phyloP scores from a whole-genome alignment of 2,113 vertebrate species.

The Tursiops truncatus region DNA sequence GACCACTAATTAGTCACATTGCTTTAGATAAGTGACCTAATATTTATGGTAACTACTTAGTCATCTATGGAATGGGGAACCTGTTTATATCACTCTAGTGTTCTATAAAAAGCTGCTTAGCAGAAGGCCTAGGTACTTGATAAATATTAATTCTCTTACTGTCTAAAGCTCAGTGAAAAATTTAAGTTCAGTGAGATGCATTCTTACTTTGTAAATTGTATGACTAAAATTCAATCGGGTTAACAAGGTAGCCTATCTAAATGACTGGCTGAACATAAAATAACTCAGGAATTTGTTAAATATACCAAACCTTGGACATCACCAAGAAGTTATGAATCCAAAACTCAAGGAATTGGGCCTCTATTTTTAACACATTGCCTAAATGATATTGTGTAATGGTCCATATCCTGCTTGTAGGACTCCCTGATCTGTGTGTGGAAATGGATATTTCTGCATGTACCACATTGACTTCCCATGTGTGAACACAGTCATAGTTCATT shows the following conservation, averaged over 20 bases:
- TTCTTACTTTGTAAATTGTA: conserved; percentile 11
- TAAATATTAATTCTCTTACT: background rate
- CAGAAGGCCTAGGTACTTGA: background rate
- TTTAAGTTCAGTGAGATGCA: background rate
- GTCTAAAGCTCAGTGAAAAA: background rate
- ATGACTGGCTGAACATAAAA: background rate
- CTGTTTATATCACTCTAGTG: background rate
- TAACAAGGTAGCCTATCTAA: background rate
- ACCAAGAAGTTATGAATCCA: background rate
- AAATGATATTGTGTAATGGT: background rate
- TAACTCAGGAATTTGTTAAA: conserved; percentile 11
- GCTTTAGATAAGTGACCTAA: background rate
- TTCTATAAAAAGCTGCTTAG: background rate
- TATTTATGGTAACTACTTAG: background rate
- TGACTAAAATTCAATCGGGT: background rate
- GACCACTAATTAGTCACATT: background rate
- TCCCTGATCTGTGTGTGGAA: background rate
- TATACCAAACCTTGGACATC: background rate
- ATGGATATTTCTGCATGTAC: background rate
- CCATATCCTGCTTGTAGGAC: background rate
- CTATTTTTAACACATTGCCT: background rate
- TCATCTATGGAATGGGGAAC: background rate
- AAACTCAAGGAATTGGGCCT: background rate
- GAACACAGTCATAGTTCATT: background rate
- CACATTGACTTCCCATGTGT: conserved; percentile 21